Evolutionary conservation across 2,888 invertebrate genomes (phyloP).

Genomic region (Itoplectis maculator): DNA sequence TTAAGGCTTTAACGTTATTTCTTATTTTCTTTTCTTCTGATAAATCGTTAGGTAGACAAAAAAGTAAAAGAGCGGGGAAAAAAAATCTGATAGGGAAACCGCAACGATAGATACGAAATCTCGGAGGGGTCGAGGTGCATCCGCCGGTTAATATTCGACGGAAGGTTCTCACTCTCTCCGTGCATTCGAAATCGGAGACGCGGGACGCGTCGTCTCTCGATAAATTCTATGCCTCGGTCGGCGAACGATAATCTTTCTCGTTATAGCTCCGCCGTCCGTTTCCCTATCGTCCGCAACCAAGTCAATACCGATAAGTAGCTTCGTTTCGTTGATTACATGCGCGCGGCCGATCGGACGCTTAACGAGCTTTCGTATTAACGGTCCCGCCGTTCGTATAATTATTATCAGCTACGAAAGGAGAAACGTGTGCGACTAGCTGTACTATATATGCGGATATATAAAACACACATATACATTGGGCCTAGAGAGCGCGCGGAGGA

Average conservation of each 20-base stretch:
- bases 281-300: not conserved
- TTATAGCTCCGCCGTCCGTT: constrained; percentile 3
- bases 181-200: not conserved
- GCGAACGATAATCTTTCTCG: constrained; percentile 1
- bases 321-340: constrained; percentile 39
- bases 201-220: not conserved
- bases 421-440: constrained; percentile 52
- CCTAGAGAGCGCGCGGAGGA: constrained; percentile 34
- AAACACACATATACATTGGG: not conserved
- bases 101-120: too few species aligned
- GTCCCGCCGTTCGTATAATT: constrained; percentile 22
- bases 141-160: not conserved
- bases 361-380: constrained; percentile 54
- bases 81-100: too few species aligned
- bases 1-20: too few species aligned
- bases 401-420: constrained; percentile 28
- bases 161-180: not conserved
- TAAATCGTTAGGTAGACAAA: too few species aligned
- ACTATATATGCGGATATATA: constrained; percentile 7
- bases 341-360: constrained; percentile 32
- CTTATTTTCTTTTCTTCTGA: too few species aligned
- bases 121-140: constrained; percentile 2
- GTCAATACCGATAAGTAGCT: constrained; percentile 15
- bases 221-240: not conserved
- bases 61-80: too few species aligned